phyloP scores from a whole-genome alignment of 2,113 vertebrate genomes.

The Neoarius graeffei region DNA sequence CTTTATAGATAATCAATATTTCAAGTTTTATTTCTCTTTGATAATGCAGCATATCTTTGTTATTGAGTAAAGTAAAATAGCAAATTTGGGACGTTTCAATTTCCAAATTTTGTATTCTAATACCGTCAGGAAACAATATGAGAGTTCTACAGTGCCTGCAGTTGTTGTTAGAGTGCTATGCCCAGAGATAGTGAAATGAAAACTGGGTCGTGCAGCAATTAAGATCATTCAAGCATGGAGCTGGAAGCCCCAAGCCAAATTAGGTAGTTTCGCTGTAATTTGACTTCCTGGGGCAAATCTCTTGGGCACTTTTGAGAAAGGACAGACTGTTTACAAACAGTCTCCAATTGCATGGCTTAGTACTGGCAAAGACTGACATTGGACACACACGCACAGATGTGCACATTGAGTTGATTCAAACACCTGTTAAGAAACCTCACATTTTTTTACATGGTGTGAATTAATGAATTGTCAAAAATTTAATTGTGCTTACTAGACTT shows the following conservation, averaged over 20 bases:
- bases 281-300: conserved; percentile 82
- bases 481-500: background rate
- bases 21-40: background rate
- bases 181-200: conserved; percentile 76
- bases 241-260: conserved; percentile 81
- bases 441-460: background rate
- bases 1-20: background rate
- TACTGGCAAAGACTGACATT: conserved; percentile 49
- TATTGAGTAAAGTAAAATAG: conserved; percentile 67
- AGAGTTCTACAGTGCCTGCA: conserved; percentile 73
- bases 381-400: conserved; percentile 32
- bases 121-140: conserved; percentile 76
- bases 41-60: background rate
- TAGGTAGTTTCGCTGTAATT: conserved; percentile 83
- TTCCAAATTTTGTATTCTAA: conserved; percentile 75
- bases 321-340: conserved; percentile 89
- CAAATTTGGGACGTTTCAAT: conserved; percentile 76
- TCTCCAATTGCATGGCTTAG: conserved; percentile 74
- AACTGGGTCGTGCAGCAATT: conserved; percentile 79
- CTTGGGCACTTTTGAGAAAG: conserved; percentile 82
- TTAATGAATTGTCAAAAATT: conserved; percentile 6
- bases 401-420: conserved; percentile 32
- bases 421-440: conserved; percentile 53
- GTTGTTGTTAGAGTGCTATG: conserved; percentile 79
- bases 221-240: conserved; percentile 80